Base-by-base conservation (phyloP, 2,113 vertebrate genomes). In the Myodes glareolus region DNA sequence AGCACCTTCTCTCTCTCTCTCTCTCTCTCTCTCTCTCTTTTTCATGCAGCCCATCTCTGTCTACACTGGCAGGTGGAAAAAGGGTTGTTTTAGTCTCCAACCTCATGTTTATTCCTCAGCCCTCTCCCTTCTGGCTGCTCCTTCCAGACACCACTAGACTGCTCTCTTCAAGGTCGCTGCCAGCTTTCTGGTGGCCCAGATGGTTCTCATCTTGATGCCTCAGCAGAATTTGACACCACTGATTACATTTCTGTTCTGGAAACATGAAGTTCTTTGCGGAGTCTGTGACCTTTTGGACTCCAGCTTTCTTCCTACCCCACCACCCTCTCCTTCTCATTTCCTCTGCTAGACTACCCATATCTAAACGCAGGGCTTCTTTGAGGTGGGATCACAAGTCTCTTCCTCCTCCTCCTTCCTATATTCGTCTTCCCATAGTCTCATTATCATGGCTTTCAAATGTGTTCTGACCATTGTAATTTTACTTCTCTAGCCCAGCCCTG, bases 241-340 rank as follows among this genome's bases (percentile, higher is more conserved):
- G 68, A 58, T 90, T 70, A 67, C 14, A 76, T 7, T 58, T 96
- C 65, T 65, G 86, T 94, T 94, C 45, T 96, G 82, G 91, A 90
- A 91, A 92, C n/a, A 39, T 25, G 61, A 68, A 94, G 33, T 39
- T 42, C 58, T 12, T 36, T n/a, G 50, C 70, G 85, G 55, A 84
- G 39, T 31, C 52, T 63, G 72, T 88, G 68, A 75, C 81, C 90
- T 92, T 67, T 92, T 75, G 58, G n/a, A 50, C 86, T 9, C 52
- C n/a, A 11, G 25, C 78, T 84, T 75, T 72, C 77, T 73, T 68
- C 16, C 89, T 45, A 23, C 0, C 7, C 39, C 39, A 33, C 42
- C 31, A 19, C 84, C 70, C 6, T 88, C 12, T 84, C 45, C 52
- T 81, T 58, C 25, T 45, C 39, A 7, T 61, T 75, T 84, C 21